A percentile compares a stretch with the other conserved stretches of the same genome.
Evolutionary conservation across 2,113 vertebrate species (phyloP).

Genomic region (Pica pica): DNA sequence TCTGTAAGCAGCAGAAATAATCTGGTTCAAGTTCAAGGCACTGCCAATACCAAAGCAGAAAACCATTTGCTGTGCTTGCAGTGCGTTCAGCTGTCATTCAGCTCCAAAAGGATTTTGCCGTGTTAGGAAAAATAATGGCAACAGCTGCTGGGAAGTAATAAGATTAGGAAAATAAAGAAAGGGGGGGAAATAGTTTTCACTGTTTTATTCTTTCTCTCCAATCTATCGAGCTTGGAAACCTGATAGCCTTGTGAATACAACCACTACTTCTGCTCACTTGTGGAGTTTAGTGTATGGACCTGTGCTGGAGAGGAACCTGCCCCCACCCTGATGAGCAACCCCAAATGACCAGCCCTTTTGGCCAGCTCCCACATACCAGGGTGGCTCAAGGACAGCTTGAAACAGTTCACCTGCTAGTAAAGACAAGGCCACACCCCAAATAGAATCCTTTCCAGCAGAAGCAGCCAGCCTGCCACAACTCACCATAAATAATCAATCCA

Average conservation of each 20-base stretch:
- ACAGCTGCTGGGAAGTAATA: background rate
- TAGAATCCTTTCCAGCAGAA: background rate
- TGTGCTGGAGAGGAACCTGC: background rate
- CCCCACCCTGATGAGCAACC: no score
- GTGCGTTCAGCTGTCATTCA: background rate
- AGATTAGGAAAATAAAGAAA: background rate
- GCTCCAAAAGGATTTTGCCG: background rate
- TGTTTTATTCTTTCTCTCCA: background rate
- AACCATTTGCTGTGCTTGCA: background rate
- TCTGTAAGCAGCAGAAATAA: conserved; percentile 35
- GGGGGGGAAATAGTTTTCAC: background rate
- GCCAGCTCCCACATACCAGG: background rate
- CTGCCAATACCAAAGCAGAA: conserved; percentile 10
- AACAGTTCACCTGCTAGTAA: background rate
- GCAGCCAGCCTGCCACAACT: background rate
- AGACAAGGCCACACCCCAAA: background rate
- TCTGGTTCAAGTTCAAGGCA: conserved; percentile 35
- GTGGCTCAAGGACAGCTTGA: background rate
- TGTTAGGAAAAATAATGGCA: background rate
- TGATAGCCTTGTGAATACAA: background rate
- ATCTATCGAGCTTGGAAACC: fast-evolving
- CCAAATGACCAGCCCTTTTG: background rate
- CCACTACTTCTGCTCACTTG: background rate
- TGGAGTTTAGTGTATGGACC: background rate
- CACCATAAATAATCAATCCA: background rate